Evolutionary conservation across 2,888 invertebrate species (phyloP), one percentile per base, ranked within the genome.

Genomic region (Amiota mariae): DNA sequence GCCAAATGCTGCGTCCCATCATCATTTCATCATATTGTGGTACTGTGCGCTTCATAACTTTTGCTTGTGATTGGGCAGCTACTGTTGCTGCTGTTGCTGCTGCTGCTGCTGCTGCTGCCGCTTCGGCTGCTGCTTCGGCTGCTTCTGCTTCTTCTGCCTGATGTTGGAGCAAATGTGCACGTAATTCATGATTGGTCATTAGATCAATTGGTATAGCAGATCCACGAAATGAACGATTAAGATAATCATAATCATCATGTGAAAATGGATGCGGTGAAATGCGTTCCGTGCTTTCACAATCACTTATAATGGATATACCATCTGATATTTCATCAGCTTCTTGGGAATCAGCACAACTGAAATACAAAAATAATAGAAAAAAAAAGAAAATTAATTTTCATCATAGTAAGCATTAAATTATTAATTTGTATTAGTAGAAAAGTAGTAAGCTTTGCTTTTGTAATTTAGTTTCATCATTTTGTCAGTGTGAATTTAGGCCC

Each of bases 271-370:
- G 83, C 13, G 90, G 89, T 1, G 89, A 86, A 12, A 86, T 70
- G 24, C 88, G 83, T 8, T 87, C 89, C n/a, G 84, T 83, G 78
- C 88, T 89, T 70, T 90, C 89, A 76, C 85, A 87, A 72, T 89
- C 89, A 76, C 90, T 89, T n/a, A 89, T 90, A 46, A 90, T 87
- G 11, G 89, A 90, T 59, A 90, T 89, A 57, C 89, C 90, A 81
- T 89, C 89, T 10, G 90, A 89, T n/a, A 88, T 77, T 71, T 89
- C 89, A 70, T 89, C 89, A 11, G 75, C 72, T 67, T 77, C 82
- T 46, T 73, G 61, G 71, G 81, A 79, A 2, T 78, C 81, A 47
- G 66, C 59, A 77, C 77, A 72, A 67, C 84, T 82, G 57, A 15
- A 67, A 56, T 10, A 56, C 6, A 67, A 6, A 51, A 54, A n/a